A percentile compares a stretch with the other conserved stretches of the same genome.
Evolutionary conservation across 2,888 invertebrate species (phyloP).

Genomic region (Cheilosia grossa): DNA sequence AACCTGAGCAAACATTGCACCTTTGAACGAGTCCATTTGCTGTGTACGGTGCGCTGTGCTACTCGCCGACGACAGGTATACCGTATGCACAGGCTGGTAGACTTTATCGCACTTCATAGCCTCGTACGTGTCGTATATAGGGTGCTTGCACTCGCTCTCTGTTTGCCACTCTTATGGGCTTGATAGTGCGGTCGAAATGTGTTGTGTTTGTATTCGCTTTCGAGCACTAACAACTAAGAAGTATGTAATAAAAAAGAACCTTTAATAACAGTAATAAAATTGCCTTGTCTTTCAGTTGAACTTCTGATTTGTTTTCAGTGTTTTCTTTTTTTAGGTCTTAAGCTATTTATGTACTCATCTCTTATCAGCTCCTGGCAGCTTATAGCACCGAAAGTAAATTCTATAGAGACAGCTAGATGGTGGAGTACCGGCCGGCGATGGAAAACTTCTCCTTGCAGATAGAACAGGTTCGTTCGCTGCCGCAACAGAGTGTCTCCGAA

Average conservation of each 20-base stretch:
- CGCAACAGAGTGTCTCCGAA: conserved; percentile 23
- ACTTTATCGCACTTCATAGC: conserved; percentile 66
- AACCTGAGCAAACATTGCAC: conserved; percentile 74
- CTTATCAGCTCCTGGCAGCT: conserved; percentile 60
- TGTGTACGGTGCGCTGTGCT: conserved; percentile 27
- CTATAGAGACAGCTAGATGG: conserved; percentile 1
- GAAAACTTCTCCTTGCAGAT: conserved; percentile 31
- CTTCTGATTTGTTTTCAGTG: conserved; percentile 48
- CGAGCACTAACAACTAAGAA: conserved; percentile 18
- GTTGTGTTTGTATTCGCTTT: conserved; percentile 21
- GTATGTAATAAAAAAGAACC: conserved; percentile 32
- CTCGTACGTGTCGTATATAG: conserved; percentile 16
- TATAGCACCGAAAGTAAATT: conserved; percentile 45
- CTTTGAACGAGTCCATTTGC: conserved; percentile 73
- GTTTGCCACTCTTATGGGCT: conserved; percentile 25
- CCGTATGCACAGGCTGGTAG: conserved; percentile 53
- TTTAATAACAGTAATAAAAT: conserved; percentile 71
- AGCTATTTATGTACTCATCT: conserved; percentile 51
- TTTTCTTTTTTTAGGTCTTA: conserved; percentile 23
- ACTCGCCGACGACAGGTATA: conserved; percentile 8
- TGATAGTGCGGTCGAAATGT: background rate
- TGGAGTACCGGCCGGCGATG: conserved; percentile 5
- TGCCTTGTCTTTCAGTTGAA: conserved; percentile 54
- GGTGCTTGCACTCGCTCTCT: conserved; percentile 3
- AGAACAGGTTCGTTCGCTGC: conserved; percentile 52